These are phyloP conservation scores for Pseudopodoces humilis DNA, from an alignment of 2,113 vertebrate genomes.

Conservation along the genomic window DNA sequence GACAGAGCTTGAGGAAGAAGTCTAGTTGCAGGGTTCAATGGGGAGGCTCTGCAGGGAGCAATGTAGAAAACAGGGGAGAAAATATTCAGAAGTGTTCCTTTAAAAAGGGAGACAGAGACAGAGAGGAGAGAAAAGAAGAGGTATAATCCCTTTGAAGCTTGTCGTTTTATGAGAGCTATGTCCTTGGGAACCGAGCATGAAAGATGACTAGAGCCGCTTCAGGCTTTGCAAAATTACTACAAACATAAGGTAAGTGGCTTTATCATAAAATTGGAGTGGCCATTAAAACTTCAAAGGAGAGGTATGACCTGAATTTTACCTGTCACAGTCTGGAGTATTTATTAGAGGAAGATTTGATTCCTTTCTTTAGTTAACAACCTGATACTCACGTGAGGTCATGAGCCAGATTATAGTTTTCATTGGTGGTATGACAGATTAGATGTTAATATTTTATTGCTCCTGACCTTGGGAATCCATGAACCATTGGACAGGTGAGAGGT, in stretches of 20 bases:
- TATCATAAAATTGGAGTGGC: slow-evolving; percentile 62
- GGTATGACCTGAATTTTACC: slow-evolving; percentile 57
- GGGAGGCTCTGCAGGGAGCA: background rate
- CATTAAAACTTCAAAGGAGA: slow-evolving; percentile 68
- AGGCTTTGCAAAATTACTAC: slow-evolving; percentile 66
- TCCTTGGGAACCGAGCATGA: slow-evolving; percentile 47
- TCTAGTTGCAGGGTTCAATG: background rate
- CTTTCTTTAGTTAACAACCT: slow-evolving; percentile 58
- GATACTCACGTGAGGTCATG: slow-evolving; percentile 47
- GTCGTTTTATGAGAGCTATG: slow-evolving; percentile 65
- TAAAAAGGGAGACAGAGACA: background rate
- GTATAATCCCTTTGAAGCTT: slow-evolving; percentile 66
- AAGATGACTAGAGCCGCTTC: slow-evolving; percentile 59
- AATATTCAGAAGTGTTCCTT: background rate
- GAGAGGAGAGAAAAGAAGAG: slow-evolving; percentile 22
- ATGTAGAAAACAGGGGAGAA: background rate
- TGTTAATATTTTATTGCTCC: slow-evolving; percentile 58
- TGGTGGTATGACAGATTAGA: slow-evolving; percentile 50
- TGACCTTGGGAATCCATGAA: slow-evolving; percentile 47
- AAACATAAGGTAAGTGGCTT: slow-evolving; percentile 66
- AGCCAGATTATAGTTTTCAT: slow-evolving; percentile 50
- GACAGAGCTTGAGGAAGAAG: background rate
- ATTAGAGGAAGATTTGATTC: slow-evolving; percentile 65
- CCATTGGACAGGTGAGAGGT: slow-evolving; percentile 26
- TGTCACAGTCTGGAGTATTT: slow-evolving; percentile 61